phyloP scores from a whole-genome alignment of 2,888 invertebrate species.

The Pharmacophagus antenor region DNA sequence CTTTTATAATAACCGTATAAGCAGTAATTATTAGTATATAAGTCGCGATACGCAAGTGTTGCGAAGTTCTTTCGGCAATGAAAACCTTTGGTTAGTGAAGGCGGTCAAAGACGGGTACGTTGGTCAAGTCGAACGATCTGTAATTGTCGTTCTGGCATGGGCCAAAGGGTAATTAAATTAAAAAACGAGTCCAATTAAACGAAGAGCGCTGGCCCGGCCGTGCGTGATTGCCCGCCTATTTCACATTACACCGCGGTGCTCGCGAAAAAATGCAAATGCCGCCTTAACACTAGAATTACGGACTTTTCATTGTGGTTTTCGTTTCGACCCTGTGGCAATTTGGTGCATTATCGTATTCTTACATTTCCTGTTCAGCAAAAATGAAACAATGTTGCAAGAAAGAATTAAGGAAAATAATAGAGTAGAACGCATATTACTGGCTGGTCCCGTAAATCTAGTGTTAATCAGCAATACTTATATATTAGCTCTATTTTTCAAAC shows the following conservation, averaged over 20 bases:
- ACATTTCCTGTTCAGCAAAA: no score
- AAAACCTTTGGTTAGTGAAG: constrained; percentile 14
- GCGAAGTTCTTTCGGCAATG: constrained; percentile 3
- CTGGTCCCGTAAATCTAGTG: no score
- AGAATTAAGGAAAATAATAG: no score
- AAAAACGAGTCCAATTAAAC: constrained; percentile 76
- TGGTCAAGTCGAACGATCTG: constrained; percentile 59
- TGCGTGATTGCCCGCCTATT: constrained; percentile 35
- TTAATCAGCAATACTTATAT: background rate
- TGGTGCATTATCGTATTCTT: no score
- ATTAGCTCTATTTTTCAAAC: background rate
- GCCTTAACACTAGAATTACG: no score
- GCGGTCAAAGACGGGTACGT: constrained; percentile 5
- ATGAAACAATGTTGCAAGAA: no score
- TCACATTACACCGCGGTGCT: constrained; percentile 23
- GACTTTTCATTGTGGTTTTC: no score
- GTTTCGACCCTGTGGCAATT: no score
- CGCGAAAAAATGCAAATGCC: constrained; percentile 18
- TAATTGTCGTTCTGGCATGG: constrained; percentile 73
- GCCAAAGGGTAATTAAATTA: constrained; percentile 81
- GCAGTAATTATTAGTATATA: background rate
- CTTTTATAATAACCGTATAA: no score
- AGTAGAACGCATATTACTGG: no score
- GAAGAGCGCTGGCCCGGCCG: constrained; percentile 47
- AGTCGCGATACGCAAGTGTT: background rate